Evolutionary conservation across 1,140 invertebrate genomes (phyloP), one percentile per base, ranked within the genome.

Genomic region (Trachelipus rathkii): DNA sequence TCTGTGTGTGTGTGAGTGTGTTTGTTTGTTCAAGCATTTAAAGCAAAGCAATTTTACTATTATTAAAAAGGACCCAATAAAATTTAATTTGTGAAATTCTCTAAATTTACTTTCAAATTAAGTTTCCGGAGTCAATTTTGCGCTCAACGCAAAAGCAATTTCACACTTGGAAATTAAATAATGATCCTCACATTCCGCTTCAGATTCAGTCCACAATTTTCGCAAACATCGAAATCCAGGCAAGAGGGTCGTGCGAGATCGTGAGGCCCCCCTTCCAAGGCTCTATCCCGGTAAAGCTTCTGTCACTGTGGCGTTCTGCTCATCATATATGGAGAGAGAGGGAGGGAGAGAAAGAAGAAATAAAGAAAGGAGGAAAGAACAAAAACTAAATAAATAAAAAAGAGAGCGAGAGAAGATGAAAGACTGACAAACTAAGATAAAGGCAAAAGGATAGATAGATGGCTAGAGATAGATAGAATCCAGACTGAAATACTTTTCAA

Each of bases 141-240:
- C 19, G 11, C 11, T 1, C 19, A 19, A 19, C 1, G 11, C 11
- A 60, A 60, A 19, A 19, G 50, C 50, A 60, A 60, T 60, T 60
- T 60, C 50, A 60, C 50, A 60, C 50, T 60, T 60, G 50, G 19
- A 60, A 60, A 60, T 60, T 60, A 60, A 60, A 60, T 60, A 60
- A 60, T 60, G 50, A 19, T 60, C 11, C 11, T 13, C 19, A 60
- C 50, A 60, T 60, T 60, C 50, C 19, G 50, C 19, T 60, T 60
- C 19, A 15, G 50, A 60, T 60, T 60, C 50, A 13, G 50, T 15
- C 11, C 50, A 8, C 50, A 60, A 60, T 60, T 60, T 60, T 60
- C 50, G 50, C 11, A 60, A 60, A 60, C 50, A 15, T 33, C 33
- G 50, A 13, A 60, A 60, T 60, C 11, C 11, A 60, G 11, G 50